These are phyloP conservation scores for Chironomus tepperi DNA, from an alignment of 1,140 invertebrate species.

Conservation along the genomic window DNA sequence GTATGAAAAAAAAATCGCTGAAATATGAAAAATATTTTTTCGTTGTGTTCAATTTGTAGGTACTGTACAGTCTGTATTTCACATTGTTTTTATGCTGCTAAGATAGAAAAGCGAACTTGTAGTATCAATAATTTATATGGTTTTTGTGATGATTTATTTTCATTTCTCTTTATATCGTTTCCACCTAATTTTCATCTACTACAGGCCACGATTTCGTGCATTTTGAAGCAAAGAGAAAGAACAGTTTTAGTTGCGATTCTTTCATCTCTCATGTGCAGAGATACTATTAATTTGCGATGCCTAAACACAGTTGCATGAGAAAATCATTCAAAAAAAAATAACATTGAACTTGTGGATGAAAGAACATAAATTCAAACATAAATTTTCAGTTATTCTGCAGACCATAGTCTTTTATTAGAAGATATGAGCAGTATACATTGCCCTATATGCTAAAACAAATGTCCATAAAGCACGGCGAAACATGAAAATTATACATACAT, in stretches of 20 bases:
- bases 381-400: neutral
- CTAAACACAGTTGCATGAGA: constrained; percentile 22
- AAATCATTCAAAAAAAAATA: constrained; percentile 6
- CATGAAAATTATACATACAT: constrained; percentile 22
- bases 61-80: too few species aligned
- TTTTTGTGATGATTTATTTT: neutral
- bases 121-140: constrained; percentile 9
- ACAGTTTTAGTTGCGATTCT: neutral
- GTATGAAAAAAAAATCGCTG: too few species aligned
- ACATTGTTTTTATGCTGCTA: neutral
- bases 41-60: too few species aligned
- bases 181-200: constrained; percentile 8
- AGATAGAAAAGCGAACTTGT: neutral
- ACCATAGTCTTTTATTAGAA: neutral
- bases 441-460: neutral
- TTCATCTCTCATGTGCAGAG: neutral
- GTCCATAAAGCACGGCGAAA: constrained; percentile 19
- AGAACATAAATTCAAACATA: neutral
- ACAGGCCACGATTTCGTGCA: constrained; percentile 5
- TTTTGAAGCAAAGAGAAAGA: neutral
- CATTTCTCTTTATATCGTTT: neutral
- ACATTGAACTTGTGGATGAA: constrained; percentile 1
- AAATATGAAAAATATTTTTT: too few species aligned
- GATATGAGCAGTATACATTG: neutral
- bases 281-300: constrained; percentile 1